Percentiles rank a stretch among this genome's conserved stretches.
These are phyloP conservation scores for Prosapia bicincta DNA, from an alignment of 2,888 invertebrate species.

Conservation along the genomic window DNA sequence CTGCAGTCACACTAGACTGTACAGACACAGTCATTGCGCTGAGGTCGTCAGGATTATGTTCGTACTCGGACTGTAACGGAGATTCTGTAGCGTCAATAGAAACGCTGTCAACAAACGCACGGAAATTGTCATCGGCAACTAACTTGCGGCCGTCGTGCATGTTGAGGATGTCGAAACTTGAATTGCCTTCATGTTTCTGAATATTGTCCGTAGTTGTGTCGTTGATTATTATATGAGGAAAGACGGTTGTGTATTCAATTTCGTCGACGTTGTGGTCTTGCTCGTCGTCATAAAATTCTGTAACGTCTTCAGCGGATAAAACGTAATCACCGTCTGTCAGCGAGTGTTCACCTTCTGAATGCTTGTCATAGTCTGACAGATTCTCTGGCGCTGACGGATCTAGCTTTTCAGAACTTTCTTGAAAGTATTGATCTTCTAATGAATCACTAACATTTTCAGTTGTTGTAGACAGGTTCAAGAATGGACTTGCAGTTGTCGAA, in stretches of 20 bases:
- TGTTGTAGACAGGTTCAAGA: neutral
- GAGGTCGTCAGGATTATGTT: constrained; percentile 9
- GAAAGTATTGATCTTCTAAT: neutral
- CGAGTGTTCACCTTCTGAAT: constrained; percentile 11
- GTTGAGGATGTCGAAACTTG: constrained; percentile 54
- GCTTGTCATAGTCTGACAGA: neutral
- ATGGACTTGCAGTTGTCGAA: neutral
- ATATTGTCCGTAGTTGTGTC: neutral
- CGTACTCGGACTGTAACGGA: constrained; percentile 37
- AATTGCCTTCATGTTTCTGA: constrained; percentile 13
- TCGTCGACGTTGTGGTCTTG: neutral
- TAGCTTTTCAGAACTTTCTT: neutral
- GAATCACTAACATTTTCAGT: neutral
- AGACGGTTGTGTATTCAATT: constrained; percentile 3
- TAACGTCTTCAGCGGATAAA: neutral
- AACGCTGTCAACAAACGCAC: constrained; percentile 57
- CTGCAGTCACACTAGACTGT: constrained; percentile 34
- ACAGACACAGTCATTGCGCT: constrained; percentile 35
- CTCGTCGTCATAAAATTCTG: neutral
- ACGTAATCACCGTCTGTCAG: neutral
- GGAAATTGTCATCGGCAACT: constrained; percentile 57
- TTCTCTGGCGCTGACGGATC: constrained; percentile 1
- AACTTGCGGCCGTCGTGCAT: constrained; percentile 54
- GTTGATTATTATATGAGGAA: neutral
- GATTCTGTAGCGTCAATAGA: constrained; percentile 54